Percentiles rank a stretch among this genome's conserved stretches.
Evolutionary conservation across 2,888 invertebrate genomes (phyloP).

Genomic region (Ochlodes sylvanus): DNA sequence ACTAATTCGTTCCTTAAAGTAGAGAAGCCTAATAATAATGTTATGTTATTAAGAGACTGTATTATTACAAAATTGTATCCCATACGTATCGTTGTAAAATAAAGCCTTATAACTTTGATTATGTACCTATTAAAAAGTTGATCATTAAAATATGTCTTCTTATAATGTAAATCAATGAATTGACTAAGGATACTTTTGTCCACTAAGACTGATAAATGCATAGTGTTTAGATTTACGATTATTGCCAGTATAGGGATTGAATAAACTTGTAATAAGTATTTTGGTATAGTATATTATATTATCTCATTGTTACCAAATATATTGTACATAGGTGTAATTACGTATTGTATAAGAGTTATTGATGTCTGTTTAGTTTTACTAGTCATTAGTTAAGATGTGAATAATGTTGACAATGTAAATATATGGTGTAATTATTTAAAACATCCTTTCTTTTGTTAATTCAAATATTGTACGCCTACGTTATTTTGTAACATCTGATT

Average conservation of each 20-base stretch:
- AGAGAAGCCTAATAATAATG: constrained; percentile 52
- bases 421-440: constrained; percentile 37
- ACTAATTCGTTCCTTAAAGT: constrained; percentile 65
- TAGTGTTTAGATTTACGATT: constrained; percentile 60
- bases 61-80: constrained; percentile 60
- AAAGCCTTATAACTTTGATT: constrained; percentile 58
- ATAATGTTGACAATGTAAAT: constrained; percentile 60
- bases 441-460: constrained; percentile 11
- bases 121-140: constrained; percentile 19
- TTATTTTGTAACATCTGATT: not conserved
- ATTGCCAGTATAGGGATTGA: constrained; percentile 75
- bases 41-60: constrained; percentile 67
- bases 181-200: constrained; percentile 56
- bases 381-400: constrained; percentile 79
- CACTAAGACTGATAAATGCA: constrained; percentile 78
- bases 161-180: constrained; percentile 33
- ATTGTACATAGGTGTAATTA: constrained; percentile 73
- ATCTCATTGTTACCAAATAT: constrained; percentile 85
- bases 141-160: constrained; percentile 32
- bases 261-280: constrained; percentile 68
- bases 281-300: constrained; percentile 75
- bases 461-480: constrained; percentile 13
- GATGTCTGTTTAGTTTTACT: constrained; percentile 76
- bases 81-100: constrained; percentile 60
- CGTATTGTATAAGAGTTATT: constrained; percentile 60